These are phyloP conservation scores for Drosophila helvetica DNA, from an alignment of 2,888 invertebrate genomes.

Conservation along the genomic window DNA sequence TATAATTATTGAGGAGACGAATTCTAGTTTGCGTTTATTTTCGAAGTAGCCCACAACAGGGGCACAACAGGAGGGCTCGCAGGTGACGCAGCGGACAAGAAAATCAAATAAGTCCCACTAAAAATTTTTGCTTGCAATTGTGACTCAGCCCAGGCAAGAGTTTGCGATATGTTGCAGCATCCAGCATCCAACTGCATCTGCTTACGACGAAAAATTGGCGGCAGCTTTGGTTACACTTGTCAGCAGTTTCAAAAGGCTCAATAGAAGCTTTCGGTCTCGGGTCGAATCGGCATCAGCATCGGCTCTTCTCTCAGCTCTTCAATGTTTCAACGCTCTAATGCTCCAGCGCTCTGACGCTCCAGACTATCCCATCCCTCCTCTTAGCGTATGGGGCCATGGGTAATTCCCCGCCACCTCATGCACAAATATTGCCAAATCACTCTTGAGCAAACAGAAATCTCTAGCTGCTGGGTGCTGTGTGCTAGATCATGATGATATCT, in stretches of 20 bases:
- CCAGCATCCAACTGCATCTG: conserved; percentile 20
- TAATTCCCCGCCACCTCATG: conserved; percentile 38
- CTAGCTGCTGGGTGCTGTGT: conserved; percentile 26
- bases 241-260: conserved; percentile 35
- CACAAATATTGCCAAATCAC: conserved; percentile 49
- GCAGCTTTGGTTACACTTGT: conserved; percentile 41
- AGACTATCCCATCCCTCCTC: not conserved
- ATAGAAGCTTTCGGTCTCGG: conserved; percentile 24
- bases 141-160: conserved; percentile 23
- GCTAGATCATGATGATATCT: conserved; percentile 40
- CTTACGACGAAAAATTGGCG: conserved; percentile 41
- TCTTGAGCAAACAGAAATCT: conserved; percentile 28
- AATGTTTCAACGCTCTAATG: not conserved
- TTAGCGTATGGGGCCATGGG: conserved; percentile 12
- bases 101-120: conserved; percentile 52
- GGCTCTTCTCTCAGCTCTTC: not conserved
- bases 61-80: not conserved
- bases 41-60: not conserved
- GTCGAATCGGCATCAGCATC: no score
- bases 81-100: conserved; percentile 7
- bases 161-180: conserved; percentile 63
- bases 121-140: conserved; percentile 57
- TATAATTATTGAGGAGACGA: conserved; percentile 11
- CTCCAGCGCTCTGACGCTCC: conserved; percentile 4
- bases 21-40: conserved; percentile 25